Evolutionary conservation across 2,113 vertebrate genomes (phyloP).

Genomic region (Myanophis thanlyinensis): DNA sequence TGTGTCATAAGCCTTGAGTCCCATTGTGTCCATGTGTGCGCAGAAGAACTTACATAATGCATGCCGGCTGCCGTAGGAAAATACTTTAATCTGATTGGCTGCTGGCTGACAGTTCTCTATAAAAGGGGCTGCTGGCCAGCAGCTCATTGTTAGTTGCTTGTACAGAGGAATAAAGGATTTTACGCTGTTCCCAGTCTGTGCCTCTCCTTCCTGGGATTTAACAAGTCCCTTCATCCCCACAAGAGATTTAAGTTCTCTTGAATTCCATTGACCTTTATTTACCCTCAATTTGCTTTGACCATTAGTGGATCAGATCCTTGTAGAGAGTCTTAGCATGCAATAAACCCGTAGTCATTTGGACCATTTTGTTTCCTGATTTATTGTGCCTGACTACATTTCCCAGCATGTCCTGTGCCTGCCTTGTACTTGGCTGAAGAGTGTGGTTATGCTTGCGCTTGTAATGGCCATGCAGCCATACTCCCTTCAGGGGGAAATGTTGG

Average conservation of each 20-base stretch:
- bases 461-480: neutral
- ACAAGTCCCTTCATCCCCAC: neutral
- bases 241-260: neutral
- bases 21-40: no score
- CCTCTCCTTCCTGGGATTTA: no score
- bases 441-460: neutral
- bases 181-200: no score
- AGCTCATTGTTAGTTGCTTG: no score
- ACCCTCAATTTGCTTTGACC: neutral
- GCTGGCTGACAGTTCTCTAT: no score
- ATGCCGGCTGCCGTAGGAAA: no score
- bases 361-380: neutral
- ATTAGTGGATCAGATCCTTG: neutral
- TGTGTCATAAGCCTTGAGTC: neutral
- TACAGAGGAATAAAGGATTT: no score
- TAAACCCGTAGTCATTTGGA: neutral
- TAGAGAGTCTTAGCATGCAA: neutral
- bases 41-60: no score
- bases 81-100: no score
- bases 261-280: neutral
- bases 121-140: no score
- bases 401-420: neutral
- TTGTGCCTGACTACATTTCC: neutral
- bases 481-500: neutral
- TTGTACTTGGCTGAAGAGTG: neutral